Percentiles rank a stretch among this genome's conserved stretches.
These are phyloP conservation scores for Perca fluviatilis DNA, from an alignment of 2,113 vertebrate genomes.

Conservation along the genomic window DNA sequence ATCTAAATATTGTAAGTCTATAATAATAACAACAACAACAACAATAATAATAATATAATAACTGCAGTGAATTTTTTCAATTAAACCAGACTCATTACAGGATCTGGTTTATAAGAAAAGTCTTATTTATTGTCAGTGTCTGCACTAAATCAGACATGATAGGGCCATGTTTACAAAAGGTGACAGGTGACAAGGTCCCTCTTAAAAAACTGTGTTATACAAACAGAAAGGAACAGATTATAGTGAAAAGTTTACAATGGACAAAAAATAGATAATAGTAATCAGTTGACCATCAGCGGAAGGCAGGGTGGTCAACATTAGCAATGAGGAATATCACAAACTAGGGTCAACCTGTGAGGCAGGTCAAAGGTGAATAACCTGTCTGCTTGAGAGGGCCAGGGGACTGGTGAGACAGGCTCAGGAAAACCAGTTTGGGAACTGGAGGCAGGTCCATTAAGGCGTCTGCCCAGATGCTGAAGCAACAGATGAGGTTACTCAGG, in stretches of 20 bases:
- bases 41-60: too few relatives aligned
- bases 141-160: neutral
- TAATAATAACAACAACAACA: too few relatives aligned
- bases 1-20: too few relatives aligned
- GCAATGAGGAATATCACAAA: neutral
- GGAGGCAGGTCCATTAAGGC: too few relatives aligned
- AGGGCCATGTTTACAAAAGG: slow-evolving; percentile 21
- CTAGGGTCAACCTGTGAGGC: neutral
- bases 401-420: too few relatives aligned
- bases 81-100: neutral
- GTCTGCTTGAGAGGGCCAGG: too few relatives aligned
- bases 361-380: too few relatives aligned
- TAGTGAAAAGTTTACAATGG: neutral
- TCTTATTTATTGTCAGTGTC: neutral
- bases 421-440: too few relatives aligned
- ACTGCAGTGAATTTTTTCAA: too few relatives aligned
- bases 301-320: neutral
- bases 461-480: too few relatives aligned
- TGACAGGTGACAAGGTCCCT: slow-evolving; percentile 1
- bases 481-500: too few relatives aligned
- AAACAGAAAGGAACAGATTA: slow-evolving; percentile 31
- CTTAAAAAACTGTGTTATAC: slow-evolving; percentile 6
- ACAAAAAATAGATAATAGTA: neutral
- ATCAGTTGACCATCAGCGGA: too few relatives aligned
- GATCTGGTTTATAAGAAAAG: slow-evolving; percentile 23